A percentile compares a stretch with the other conserved stretches of the same genome.
These are phyloP conservation scores for Pocillopora verrucosa DNA, from an alignment of 64 coral and sea anemone genomes.

Conservation along the genomic window DNA sequence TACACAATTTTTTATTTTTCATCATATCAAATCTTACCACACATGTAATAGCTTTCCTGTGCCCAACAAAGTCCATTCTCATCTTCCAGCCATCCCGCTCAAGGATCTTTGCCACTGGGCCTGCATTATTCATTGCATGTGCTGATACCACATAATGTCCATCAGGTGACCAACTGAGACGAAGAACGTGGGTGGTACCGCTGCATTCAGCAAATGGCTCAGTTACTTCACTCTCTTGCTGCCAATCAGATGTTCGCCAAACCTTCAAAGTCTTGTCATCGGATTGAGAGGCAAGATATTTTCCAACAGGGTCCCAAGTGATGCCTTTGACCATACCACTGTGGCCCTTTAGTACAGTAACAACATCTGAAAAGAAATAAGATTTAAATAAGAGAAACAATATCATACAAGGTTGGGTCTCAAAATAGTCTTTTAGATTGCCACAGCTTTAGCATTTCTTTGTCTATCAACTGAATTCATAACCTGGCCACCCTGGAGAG, in stretches of 20 bases:
- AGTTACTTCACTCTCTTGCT: conserved; percentile 73
- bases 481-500: too few relatives aligned
- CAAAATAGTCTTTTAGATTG: too few relatives aligned
- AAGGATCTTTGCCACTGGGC: conserved; percentile 95
- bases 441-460: too few relatives aligned
- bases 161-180: conserved; percentile 96
- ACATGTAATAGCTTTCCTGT: conserved; percentile 95
- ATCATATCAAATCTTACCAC: conserved; percentile 51
- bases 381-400: not conserved
- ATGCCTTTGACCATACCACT: conserved; percentile 95
- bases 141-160: conserved; percentile 99
- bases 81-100: conserved; percentile 98
- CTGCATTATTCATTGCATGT: conserved; percentile 98
- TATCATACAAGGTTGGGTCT: not conserved
- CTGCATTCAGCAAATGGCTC: conserved; percentile 96
- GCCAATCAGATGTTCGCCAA: conserved; percentile 96
- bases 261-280: conserved; percentile 92
- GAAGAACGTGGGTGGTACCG: conserved; percentile 91
- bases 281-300: conserved; percentile 94
- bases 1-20: not conserved
- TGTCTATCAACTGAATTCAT: too few relatives aligned
- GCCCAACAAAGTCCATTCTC: conserved; percentile 97
- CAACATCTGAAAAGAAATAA: conserved; percentile 63
- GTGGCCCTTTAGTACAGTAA: conserved; percentile 83
- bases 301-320: conserved; percentile 97